A percentile compares a stretch with the other conserved stretches of the same genome.
These are phyloP conservation scores for Cheilosia pagana DNA, from an alignment of 2,888 invertebrate genomes.

Conservation along the genomic window DNA sequence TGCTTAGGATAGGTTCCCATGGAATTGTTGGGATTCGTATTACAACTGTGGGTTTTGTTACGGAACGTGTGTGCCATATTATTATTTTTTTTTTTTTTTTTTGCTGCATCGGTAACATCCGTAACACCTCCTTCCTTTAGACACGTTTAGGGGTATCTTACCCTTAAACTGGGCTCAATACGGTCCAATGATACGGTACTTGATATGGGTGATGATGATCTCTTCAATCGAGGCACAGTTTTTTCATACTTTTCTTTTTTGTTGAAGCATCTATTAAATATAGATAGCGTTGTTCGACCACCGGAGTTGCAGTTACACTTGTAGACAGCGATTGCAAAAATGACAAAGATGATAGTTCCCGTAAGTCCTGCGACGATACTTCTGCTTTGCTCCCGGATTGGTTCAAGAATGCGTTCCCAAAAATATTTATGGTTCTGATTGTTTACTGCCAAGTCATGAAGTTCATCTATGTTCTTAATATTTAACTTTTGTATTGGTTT, in stretches of 20 bases:
- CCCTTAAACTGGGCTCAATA: constrained; percentile 1
- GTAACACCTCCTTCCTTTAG: constrained; percentile 15
- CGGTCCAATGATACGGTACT: not conserved
- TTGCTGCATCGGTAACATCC: constrained; percentile 7
- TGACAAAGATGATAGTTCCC: not conserved
- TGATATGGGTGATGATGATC: not conserved
- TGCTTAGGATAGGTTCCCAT: not conserved
- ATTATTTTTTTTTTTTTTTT: not conserved
- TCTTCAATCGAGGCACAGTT: not conserved
- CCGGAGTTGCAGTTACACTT: constrained; percentile 1
- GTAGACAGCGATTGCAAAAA: not conserved
- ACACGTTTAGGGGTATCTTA: constrained; percentile 8
- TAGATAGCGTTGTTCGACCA: constrained; percentile 1
- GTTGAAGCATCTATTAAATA: constrained; percentile 1
- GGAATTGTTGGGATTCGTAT: not conserved
- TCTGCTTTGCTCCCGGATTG: not conserved
- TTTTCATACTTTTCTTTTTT: not conserved
- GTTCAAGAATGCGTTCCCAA: not conserved
- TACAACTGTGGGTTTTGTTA: not conserved
- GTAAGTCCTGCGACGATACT: not conserved
- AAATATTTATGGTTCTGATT: not conserved
- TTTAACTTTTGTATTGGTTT: constrained; percentile 2
- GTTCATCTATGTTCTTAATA: constrained; percentile 7
- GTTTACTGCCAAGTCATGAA: not conserved
- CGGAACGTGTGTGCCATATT: not conserved